Evolutionary conservation across 2,888 invertebrate genomes (phyloP), one percentile per base, ranked within the genome.

Genomic region (Trypoxylon attenuatum): DNA sequence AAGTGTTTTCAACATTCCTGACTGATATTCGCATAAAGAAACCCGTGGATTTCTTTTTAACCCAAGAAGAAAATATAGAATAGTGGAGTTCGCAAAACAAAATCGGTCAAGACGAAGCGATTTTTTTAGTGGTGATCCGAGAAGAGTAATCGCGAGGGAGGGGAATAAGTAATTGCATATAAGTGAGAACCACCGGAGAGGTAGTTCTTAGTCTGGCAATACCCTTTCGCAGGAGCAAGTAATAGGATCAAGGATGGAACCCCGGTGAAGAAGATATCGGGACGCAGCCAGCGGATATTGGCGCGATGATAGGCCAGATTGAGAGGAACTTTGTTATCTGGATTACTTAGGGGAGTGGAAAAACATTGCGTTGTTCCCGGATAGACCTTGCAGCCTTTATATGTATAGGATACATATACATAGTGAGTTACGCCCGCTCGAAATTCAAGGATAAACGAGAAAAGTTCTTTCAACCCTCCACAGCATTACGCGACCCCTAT

Each of bases 301-400:
- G 67, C 55, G 64, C 62, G 71, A 74, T 74, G 74, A 75, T 75
- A 74, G 74, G 70, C 67, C 67, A 75, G 74, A 75, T 75, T 75
- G 74, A 75, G 72, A 70, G 70, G 62, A 75, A 75, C 74, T 74
- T 75, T 75, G 74, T 75, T 75, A 74, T 74, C 72, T 65, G 72
- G 67, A 75, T 75, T 74, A 75, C 74, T 75, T 71, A 66, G 71
- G 71, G 71, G 71, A 71, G 63, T 59, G 59, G 65, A 71, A 74
- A 74, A 74, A 73, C 69, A 71, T 42, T 55, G 53, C 53, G 61
- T 69, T 66, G 69, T 64, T 69, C 69, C 59, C 57, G 16, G 74
- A 69, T 74, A 61, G 54, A 63, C 41, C 51, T 61, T 64, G 52
- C 45, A 25, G 39, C 41, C 54, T 60, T 46, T 63, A 47, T 41